Evolutionary conservation across 2,888 invertebrate species (phyloP), one percentile per base, ranked within the genome.

Genomic region (Dioctria rufipes): DNA sequence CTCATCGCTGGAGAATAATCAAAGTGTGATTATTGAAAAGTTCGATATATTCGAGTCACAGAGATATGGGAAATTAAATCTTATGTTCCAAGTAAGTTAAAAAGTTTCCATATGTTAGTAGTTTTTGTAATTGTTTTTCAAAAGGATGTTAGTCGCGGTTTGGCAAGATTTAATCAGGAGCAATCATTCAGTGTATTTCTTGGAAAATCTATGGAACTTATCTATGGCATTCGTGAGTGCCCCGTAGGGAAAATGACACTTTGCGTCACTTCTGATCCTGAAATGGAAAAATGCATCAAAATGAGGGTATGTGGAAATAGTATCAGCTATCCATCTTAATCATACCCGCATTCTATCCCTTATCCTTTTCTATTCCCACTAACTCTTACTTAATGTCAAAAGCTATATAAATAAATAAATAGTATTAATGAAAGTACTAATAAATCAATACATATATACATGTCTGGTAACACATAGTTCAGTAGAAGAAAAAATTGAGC

Each of bases 241-340:
- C 96, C 98, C 0, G 93, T 98, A 5, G 91, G 93, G 66, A 90
- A 93, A n/a, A 96, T 97, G 90, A 93, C 94, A 0, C 88, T 98
- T 37, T 98, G 98, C 86, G 95, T 98, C 39, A 96, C 97, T 0
- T 98, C 98, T 0, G 94, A 95, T 80, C 92, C 93, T 0, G 98
- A 98, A 88, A 92, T 95, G 90, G 94, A 94, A 80, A 98, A 98
- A 89, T 98, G 98, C 87, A 90, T 95, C 63, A 95, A 95, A 89
- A 97, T 97, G 97, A 93, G 92, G 91, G 96, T 75, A 51, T 43
- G 75, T 5, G 5, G n/a, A 60, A 13, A 8, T 3, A 13, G 25
- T 25, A 25, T 25, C 25, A 25, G 25, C 0, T 25, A 25, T 25
- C 25, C 25, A 25, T 25, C 2, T 25, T 25, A 25, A 25, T 1